Evolutionary conservation across 2,797 vertebrate species (phyloP), one percentile per base, ranked within the genome.

Genomic region (Discoglossus pictus): DNA sequence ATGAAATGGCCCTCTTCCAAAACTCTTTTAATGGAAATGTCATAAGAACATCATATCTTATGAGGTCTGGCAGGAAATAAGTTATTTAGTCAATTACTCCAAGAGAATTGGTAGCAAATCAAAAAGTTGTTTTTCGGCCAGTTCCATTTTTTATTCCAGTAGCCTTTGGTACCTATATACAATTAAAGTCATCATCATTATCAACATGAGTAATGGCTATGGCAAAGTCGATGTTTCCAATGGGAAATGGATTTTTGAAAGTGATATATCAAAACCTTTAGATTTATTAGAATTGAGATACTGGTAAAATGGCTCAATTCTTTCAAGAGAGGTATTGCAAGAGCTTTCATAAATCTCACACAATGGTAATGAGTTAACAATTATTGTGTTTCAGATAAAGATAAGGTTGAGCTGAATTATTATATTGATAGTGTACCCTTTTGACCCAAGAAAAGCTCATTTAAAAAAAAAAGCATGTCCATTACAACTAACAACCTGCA

Each of bases 171-270:
- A 62, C 61, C 43, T 9, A 8, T 21, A 53, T 50, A 42, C 59
- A 63, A 62, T 70, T 70, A 62, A 63, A 63, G 60, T 58, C 36
- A 34, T 62, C 48, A 35, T 69, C 52, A 63, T 24, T 38, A 61
- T 31, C 24, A 44, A 39, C 34, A 40, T 70, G 51, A 63, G 43
- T 63, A 42, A 48, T 50, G 21, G 36, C 42, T 25, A 31, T 31
- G n/a, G 52, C 63, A 25, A 44, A 39, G 23, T 10, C 39, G 16
- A 7, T 47, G 47, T 48, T 56, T 63, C 59, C 68, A 63, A 42
- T 63, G 60, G 67, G 68, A 56, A 70, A 63, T 63, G 44, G 27
- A 23, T 62, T 25, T 38, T 70, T 18, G 43, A 55, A 63, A 63
- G 59, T 63, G 68, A 70, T 70, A 61, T 42, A 48, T 70, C 59